Percentiles rank a stretch among this genome's conserved stretches.
Evolutionary conservation across 2,797 vertebrate species (phyloP).

Genomic region (Pseudochaenichthys georgianus): DNA sequence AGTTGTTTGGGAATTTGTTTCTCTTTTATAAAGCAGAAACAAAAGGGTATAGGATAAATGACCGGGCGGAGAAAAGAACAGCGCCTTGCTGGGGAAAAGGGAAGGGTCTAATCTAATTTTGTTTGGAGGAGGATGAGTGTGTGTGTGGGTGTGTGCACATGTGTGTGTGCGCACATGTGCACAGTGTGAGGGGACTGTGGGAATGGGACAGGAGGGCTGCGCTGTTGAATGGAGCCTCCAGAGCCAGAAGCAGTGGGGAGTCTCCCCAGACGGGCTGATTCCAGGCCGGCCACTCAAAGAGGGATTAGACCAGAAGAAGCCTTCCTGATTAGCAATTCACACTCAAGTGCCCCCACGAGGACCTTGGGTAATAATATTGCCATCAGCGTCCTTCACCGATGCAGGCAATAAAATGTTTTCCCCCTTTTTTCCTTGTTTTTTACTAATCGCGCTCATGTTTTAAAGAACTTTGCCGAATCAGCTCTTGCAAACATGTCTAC

Average conservation of each 20-base stretch:
- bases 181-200: conserved; percentile 93
- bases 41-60: conserved; percentile 83
- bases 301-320: conserved; percentile 92
- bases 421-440: conserved; percentile 46
- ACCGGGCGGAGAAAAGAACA: conserved; percentile 96
- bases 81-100: conserved; percentile 88
- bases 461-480: conserved; percentile 30
- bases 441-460: conserved; percentile 41
- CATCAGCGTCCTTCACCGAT: conserved; percentile 81
- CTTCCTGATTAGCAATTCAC: conserved; percentile 98
- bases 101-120: conserved; percentile 99
- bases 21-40: conserved; percentile 81
- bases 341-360: conserved; percentile 92
- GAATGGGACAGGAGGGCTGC: conserved; percentile 93
- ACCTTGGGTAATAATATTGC: conserved; percentile 92
- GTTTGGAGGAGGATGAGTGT: conserved; percentile 91
- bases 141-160: conserved; percentile 70
- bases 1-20: conserved; percentile 84
- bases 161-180: conserved; percentile 78
- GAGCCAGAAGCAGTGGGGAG: conserved; percentile 98
- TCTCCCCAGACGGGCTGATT: conserved; percentile 90
- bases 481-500: conserved; percentile 22
- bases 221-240: conserved; percentile 92
- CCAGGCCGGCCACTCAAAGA: conserved; percentile 95
- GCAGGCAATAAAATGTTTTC: conserved; percentile 69